Evolutionary conservation across 2,797 vertebrate species (phyloP).

Genomic region (Psittacula derbiana): DNA sequence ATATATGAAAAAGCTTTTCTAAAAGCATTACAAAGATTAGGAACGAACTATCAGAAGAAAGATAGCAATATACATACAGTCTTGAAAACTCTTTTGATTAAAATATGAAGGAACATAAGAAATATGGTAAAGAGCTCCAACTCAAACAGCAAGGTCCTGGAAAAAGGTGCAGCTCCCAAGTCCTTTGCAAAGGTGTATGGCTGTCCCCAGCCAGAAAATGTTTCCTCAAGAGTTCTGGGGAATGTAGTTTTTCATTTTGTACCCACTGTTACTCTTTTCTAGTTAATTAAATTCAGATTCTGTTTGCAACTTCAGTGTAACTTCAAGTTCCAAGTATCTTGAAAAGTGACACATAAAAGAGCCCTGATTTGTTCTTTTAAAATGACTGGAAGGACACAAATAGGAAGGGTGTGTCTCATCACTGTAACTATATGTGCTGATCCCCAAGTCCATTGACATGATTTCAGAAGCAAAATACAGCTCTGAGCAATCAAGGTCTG

Average conservation of each 20-base stretch:
- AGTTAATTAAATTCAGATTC: background rate
- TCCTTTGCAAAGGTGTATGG: background rate
- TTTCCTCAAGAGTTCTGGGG: background rate
- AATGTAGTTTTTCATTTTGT: background rate
- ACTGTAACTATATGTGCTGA: background rate
- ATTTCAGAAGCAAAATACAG: background rate
- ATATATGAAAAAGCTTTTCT: background rate
- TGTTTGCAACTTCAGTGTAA: background rate
- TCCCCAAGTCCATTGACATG: background rate
- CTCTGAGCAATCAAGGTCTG: background rate
- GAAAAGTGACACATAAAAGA: background rate
- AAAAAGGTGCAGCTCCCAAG: background rate
- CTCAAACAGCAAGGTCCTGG: background rate
- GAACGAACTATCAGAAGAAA: background rate
- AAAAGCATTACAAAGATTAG: background rate
- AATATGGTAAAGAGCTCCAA: background rate
- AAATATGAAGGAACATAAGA: background rate
- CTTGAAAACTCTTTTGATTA: background rate
- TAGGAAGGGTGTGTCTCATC: background rate
- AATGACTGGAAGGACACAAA: background rate
- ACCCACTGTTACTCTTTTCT: background rate
- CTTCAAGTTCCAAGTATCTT: background rate
- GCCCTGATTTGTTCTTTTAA: background rate
- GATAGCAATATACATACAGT: background rate
- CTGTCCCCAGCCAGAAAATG: background rate